These are phyloP conservation scores for Drosophila lowei DNA, from an alignment of 1,140 invertebrate genomes.

Conservation along the genomic window DNA sequence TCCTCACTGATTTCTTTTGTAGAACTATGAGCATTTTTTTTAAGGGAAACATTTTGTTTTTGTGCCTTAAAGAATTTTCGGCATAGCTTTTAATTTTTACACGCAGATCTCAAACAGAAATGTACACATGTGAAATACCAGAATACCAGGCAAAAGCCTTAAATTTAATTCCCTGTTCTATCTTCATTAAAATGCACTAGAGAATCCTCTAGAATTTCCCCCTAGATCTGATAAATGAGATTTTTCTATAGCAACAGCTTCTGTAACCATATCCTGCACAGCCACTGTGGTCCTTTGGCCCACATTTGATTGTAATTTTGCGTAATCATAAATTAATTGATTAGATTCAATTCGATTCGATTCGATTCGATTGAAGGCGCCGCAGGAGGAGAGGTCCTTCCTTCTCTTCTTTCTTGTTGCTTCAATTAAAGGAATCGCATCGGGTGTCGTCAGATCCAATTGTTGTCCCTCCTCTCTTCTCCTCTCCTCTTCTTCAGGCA, in stretches of 20 bases:
- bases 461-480: constrained; percentile 16
- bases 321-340: constrained; percentile 76
- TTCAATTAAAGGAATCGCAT: constrained; percentile 45
- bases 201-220: no score
- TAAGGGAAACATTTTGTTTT: no score
- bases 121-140: no score
- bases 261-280: neutral
- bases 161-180: no score
- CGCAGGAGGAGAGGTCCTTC: constrained; percentile 36
- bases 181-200: no score
- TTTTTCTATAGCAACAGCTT: neutral
- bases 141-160: no score
- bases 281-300: constrained; percentile 2
- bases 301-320: constrained; percentile 41
- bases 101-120: no score
- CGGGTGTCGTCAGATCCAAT: constrained; percentile 35
- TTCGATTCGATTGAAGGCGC: constrained; percentile 56
- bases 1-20: no score
- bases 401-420: neutral
- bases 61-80: no score
- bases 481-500: constrained; percentile 23
- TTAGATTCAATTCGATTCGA: constrained; percentile 37
- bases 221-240: no score
- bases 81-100: no score
- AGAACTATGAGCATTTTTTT: no score